Percentiles rank a stretch among this genome's conserved stretches.
Conservation (phyloP, 2,797 vertebrate genomes). For the Phoxinus dragarum region DNA sequence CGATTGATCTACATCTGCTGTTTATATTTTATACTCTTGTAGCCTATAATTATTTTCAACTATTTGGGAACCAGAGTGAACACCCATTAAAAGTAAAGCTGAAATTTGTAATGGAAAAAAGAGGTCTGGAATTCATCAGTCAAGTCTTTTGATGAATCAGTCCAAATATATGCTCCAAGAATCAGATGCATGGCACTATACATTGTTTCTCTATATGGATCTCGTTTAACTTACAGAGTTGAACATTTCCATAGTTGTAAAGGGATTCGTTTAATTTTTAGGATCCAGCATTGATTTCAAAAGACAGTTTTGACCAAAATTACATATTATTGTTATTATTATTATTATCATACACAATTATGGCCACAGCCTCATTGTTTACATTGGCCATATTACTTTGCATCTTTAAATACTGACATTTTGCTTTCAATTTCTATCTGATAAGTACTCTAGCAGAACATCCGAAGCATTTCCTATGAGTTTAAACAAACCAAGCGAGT, state of each 20-base stretch:
- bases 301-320: not conserved
- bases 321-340: not conserved
- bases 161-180: conserved; percentile 22
- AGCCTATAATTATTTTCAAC: conserved; percentile 26
- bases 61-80: conserved; percentile 29
- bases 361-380: conserved; percentile 4
- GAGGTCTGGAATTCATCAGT: conserved; percentile 45
- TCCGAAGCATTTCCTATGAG: conserved; percentile 10
- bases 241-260: conserved; percentile 1
- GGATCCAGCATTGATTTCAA: not conserved
- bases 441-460: conserved; percentile 20
- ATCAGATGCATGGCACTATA: conserved; percentile 16
- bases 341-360: not conserved
- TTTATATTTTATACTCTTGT: conserved; percentile 25
- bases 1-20: conserved; percentile 28
- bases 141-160: conserved; percentile 42
- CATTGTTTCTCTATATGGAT: conserved; percentile 10
- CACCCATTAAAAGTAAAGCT: conserved; percentile 42
- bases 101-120: conserved; percentile 45
- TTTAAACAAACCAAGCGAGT: conserved; percentile 35
- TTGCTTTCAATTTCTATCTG: conserved; percentile 27
- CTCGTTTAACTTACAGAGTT: not conserved
- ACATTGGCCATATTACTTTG: not conserved
- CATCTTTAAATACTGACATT: not conserved
- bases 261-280: not conserved